These are phyloP conservation scores for Emmelina monodactyla DNA, from an alignment of 2,888 invertebrate genomes.

Conservation along the genomic window DNA sequence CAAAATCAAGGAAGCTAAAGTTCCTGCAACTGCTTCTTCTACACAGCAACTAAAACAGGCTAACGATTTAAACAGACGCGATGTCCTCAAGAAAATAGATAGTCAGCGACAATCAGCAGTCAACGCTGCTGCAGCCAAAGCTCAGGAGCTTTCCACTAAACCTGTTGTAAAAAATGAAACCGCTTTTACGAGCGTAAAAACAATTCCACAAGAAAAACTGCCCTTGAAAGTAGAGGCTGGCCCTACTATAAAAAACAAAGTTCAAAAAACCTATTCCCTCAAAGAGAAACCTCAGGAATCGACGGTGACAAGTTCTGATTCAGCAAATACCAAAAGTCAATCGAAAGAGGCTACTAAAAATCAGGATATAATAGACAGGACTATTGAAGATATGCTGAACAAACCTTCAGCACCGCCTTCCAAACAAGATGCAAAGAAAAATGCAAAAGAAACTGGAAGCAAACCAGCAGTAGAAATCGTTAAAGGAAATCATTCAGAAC, in stretches of 20 bases:
- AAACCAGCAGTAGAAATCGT: slow-evolving; percentile 13
- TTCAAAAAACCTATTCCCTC: slow-evolving; percentile 15
- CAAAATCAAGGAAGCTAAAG: slow-evolving; percentile 47
- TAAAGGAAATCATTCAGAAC: background rate
- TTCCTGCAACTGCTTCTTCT: slow-evolving; percentile 30
- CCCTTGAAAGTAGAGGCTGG: slow-evolving; percentile 18
- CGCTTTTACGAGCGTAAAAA: slow-evolving; percentile 29
- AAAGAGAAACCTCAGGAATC: slow-evolving; percentile 14
- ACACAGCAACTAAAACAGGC: slow-evolving; percentile 52
- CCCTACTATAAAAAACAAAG: slow-evolving; percentile 18
- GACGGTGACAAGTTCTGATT: slow-evolving; percentile 1
- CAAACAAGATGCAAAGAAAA: slow-evolving; percentile 26
- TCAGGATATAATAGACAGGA: slow-evolving; percentile 50
- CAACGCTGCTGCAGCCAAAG: slow-evolving; percentile 28
- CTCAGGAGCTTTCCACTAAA: slow-evolving; percentile 22
- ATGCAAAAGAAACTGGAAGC: slow-evolving; percentile 17
- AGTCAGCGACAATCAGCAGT: slow-evolving; percentile 42
- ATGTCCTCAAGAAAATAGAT: slow-evolving; percentile 51
- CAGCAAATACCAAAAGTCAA: slow-evolving; percentile 24
- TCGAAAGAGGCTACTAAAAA: slow-evolving; percentile 39
- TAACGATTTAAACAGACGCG: slow-evolving; percentile 52
- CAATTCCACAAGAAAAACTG: background rate
- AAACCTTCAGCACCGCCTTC: slow-evolving; percentile 22
- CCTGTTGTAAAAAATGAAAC: slow-evolving; percentile 29
- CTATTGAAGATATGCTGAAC: slow-evolving; percentile 51